Conservation (phyloP, 2,113 vertebrate genomes). For the Gadus chalcogrammus region DNA sequence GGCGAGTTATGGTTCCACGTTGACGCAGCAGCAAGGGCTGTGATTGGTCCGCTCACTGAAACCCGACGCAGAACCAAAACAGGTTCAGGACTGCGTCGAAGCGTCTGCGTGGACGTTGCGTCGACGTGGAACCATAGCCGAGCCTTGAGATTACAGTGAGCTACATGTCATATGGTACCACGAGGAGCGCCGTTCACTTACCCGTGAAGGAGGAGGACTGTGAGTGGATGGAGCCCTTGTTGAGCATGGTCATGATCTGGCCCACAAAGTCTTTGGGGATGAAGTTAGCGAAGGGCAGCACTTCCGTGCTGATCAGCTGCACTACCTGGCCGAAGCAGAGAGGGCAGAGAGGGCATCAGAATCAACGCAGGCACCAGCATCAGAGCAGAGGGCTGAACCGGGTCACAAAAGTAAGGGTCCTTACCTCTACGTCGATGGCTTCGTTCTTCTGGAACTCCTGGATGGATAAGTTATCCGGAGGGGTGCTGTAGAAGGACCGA, state of each 20-base stretch:
- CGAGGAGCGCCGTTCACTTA: conserved; percentile 45
- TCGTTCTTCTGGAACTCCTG: conserved; percentile 99
- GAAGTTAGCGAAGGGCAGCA: conserved; percentile 97
- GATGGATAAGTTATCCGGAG: conserved; percentile 97
- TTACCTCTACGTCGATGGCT: conserved; percentile 93
- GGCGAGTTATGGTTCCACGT: not conserved
- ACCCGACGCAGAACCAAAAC: too few relatives aligned
- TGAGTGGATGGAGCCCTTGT: conserved; percentile 98
- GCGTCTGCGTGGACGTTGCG: too few relatives aligned
- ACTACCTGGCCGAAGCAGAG: conserved; percentile 82
- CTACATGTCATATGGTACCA: not conserved
- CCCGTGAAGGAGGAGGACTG: conserved; percentile 98
- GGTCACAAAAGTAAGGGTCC: not conserved
- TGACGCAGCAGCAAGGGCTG: too few relatives aligned
- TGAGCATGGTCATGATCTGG: conserved; percentile 99
- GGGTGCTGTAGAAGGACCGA: conserved; percentile 69
- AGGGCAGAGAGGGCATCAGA: not conserved
- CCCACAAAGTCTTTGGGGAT: conserved; percentile 99
- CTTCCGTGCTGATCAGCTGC: conserved; percentile 96
- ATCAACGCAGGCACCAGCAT: not conserved
- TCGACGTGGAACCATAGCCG: too few relatives aligned
- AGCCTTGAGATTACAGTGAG: not conserved
- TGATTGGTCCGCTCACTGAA: too few relatives aligned
- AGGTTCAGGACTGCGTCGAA: too few relatives aligned
- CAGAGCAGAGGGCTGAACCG: not conserved